These are phyloP conservation scores for Microcaecilia unicolor DNA, from an alignment of 2,797 vertebrate species.

Conservation along the genomic window DNA sequence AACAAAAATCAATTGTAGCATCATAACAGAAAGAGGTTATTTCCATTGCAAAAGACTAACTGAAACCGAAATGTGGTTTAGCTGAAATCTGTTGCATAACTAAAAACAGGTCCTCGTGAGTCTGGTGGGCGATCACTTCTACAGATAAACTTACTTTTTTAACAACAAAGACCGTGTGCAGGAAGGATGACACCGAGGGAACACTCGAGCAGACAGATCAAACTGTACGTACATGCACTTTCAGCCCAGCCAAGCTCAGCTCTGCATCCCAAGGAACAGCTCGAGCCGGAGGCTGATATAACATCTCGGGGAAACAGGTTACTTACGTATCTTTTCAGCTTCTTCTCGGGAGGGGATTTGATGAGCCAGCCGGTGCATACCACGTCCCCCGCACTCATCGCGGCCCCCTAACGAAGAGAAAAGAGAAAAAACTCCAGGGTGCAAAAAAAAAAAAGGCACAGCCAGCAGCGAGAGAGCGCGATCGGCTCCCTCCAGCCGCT, in stretches of 20 bases:
- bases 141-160: too few relatives aligned
- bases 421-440: slow-evolving; percentile 17
- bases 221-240: too few relatives aligned
- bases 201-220: too few relatives aligned
- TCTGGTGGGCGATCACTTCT: slow-evolving; percentile 13
- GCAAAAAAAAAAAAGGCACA: slow-evolving; percentile 13
- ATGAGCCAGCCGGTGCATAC: slow-evolving; percentile 94
- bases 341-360: slow-evolving; percentile 95
- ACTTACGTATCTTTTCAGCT: slow-evolving; percentile 97
- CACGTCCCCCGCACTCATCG: slow-evolving; percentile 87
- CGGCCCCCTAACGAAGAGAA: slow-evolving; percentile 37
- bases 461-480: slow-evolving; percentile 20
- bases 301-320: background rate
- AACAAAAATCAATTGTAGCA: too few relatives aligned
- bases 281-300: background rate
- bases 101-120: background rate
- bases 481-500: slow-evolving; percentile 45
- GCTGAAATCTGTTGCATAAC: slow-evolving; percentile 23
- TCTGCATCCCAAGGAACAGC: background rate
- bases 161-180: too few relatives aligned
- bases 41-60: slow-evolving; percentile 20
- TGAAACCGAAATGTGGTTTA: slow-evolving; percentile 30
- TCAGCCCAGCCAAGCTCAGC: too few relatives aligned
- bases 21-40: slow-evolving; percentile 9
- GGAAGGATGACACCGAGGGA: too few relatives aligned